These are phyloP conservation scores for Numenius arquata DNA, from an alignment of 2,113 vertebrate species.

Conservation along the genomic window DNA sequence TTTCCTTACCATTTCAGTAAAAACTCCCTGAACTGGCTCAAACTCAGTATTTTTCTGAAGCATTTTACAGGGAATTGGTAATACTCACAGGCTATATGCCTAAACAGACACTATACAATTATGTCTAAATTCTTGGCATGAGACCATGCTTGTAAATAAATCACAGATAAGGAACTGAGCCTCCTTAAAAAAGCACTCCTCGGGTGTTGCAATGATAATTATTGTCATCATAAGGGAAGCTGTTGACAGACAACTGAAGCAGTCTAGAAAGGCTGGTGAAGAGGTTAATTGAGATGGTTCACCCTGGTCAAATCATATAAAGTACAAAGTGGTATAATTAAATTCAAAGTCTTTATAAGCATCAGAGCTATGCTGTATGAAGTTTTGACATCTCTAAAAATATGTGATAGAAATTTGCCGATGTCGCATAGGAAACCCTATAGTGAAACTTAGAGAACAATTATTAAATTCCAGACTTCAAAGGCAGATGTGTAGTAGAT, in stretches of 20 bases:
- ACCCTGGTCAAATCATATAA: not conserved
- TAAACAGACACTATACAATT: not conserved
- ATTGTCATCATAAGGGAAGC: not conserved
- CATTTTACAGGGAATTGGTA: not conserved
- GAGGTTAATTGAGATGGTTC: not conserved
- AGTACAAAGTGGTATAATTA: not conserved
- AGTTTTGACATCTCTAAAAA: not conserved
- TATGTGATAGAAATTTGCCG: not conserved
- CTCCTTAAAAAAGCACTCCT: not conserved
- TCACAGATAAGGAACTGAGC: not conserved
- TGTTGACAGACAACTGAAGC: not conserved
- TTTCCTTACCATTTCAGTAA: not conserved
- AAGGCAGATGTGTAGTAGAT: not conserved
- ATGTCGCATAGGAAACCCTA: not conserved
- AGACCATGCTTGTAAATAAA: not conserved
- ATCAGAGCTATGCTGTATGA: not conserved
- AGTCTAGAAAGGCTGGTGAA: not conserved
- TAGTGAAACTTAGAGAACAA: not conserved
- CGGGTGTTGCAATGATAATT: not conserved
- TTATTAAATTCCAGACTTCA: not conserved
- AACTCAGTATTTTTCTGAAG: not conserved
- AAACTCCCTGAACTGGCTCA: not conserved
- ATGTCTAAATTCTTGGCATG: not conserved
- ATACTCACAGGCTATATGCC: not conserved
- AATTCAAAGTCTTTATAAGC: not conserved